Conservation (phyloP, 2,797 vertebrate genomes). For the Aselliscus stoliczkanus region DNA sequence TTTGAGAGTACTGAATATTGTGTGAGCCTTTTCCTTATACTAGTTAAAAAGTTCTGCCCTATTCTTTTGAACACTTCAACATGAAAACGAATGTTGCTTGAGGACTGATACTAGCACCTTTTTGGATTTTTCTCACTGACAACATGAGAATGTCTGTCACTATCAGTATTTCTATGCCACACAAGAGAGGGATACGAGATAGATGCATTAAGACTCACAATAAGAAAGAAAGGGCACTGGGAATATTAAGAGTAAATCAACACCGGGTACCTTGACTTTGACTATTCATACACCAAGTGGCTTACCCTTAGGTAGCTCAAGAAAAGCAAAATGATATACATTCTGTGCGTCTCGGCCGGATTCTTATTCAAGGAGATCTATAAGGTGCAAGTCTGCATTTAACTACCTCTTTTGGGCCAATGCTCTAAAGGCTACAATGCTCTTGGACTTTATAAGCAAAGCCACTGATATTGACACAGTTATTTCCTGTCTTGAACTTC, state of each 20-base stretch:
- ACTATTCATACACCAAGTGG: neutral
- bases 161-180: constrained; percentile 32
- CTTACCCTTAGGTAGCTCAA: neutral
- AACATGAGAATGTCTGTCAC: neutral
- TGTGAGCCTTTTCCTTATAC: neutral
- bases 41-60: constrained; percentile 37
- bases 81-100: constrained; percentile 48
- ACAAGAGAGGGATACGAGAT: neutral
- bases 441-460: constrained; percentile 51
- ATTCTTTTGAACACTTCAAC: constrained; percentile 40
- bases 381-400: neutral
- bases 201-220: neutral
- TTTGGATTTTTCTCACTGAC: constrained; percentile 26
- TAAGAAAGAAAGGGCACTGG: neutral
- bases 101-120: neutral
- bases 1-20: neutral
- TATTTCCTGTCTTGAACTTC: constrained; percentile 65
- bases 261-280: neutral
- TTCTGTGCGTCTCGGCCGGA: neutral
- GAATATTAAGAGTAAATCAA: neutral
- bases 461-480: constrained; percentile 52
- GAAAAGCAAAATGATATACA: neutral
- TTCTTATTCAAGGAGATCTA: neutral
- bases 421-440: neutral
- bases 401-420: neutral